These are phyloP conservation scores for Callospermophilus lateralis DNA, from an alignment of 2,113 vertebrate species.

Conservation along the genomic window DNA sequence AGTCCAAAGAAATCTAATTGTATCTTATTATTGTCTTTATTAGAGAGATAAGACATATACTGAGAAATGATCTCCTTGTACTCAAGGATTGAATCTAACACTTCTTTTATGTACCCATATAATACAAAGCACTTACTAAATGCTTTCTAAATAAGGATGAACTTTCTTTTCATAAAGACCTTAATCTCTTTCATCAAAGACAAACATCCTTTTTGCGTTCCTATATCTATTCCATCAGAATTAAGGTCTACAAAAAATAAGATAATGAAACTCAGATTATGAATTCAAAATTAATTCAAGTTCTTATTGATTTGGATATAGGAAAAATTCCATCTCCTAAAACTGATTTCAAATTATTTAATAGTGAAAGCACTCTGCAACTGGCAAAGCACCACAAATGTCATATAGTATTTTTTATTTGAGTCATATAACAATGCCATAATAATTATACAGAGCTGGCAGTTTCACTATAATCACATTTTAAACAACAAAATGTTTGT, in stretches of 20 bases:
- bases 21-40: not conserved
- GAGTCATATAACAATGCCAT: not conserved
- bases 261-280: not conserved
- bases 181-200: not conserved
- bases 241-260: conserved; percentile 39
- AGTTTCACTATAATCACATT: not conserved
- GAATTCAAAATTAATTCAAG: conserved; percentile 41
- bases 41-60: not conserved
- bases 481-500: not conserved
- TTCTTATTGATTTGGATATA: not conserved
- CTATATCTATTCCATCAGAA: not conserved
- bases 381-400: not conserved
- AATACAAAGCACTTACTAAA: not conserved
- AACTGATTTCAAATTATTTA: not conserved
- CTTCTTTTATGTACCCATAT: not conserved
- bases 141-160: conserved; percentile 13
- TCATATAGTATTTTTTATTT: not conserved
- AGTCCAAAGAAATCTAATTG: not conserved
- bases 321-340: not conserved
- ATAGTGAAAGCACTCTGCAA: not conserved
- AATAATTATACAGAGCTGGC: not conserved
- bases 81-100: not conserved
- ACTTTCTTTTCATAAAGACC: conserved; percentile 11
- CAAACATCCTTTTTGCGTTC: not conserved
- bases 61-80: not conserved